phyloP scores from a whole-genome alignment of 23 tunicate species.

The Diplosoma virens region DNA sequence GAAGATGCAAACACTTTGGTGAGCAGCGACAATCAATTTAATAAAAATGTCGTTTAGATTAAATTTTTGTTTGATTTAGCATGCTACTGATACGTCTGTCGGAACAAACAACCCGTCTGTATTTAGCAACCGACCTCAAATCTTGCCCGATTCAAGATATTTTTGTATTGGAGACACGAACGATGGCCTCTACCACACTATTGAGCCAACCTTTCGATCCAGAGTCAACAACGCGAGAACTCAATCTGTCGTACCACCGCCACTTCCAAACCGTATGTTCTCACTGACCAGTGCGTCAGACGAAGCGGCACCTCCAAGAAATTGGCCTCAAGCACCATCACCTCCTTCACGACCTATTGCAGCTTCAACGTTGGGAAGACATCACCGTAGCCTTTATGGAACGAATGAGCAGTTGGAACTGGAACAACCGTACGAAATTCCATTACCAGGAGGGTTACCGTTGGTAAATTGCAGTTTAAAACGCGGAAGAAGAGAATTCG shows the following conservation, averaged over 20 bases:
- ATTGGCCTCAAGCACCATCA: neutral
- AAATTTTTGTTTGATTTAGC: neutral
- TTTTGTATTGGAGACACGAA: conserved; percentile 11
- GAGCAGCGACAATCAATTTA: too few relatives aligned
- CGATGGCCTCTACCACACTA: conserved; percentile 12
- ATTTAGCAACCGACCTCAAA: neutral
- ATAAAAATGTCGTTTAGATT: neutral
- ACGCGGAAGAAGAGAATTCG: too few relatives aligned
- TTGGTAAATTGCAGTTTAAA: too few relatives aligned
- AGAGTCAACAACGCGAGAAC: too few relatives aligned
- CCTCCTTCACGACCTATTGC: neutral
- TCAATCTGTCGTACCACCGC: neutral
- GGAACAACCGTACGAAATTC: conserved; percentile 14
- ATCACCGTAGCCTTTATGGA: neutral
- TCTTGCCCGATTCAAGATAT: neutral
- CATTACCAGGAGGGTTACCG: neutral
- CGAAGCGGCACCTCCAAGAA: neutral
- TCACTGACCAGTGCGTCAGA: neutral
- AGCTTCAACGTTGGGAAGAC: neutral
- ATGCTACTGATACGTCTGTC: neutral
- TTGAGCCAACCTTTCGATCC: neutral
- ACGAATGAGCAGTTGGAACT: neutral
- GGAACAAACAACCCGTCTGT: neutral
- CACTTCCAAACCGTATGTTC: neutral
- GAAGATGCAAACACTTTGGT: conserved; percentile 6